Conservation (phyloP, 2,888 invertebrate genomes). For the Vandiemenella viatica region DNA sequence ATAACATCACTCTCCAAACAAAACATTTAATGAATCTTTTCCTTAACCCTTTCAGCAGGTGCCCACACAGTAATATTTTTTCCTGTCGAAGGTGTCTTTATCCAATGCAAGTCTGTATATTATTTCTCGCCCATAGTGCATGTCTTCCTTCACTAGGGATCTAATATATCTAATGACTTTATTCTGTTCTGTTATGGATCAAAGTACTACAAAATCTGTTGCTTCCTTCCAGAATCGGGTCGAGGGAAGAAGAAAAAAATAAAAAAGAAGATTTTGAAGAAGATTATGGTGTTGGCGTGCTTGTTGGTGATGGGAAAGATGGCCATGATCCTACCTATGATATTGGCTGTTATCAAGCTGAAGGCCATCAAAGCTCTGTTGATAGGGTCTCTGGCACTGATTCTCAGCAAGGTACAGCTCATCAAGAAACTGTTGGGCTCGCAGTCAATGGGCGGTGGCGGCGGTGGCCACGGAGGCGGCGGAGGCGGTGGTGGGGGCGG, state of each 20-base stretch:
- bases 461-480: conserved; percentile 18
- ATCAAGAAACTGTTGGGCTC: conserved; percentile 18
- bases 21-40: no score
- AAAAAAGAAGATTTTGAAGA: conserved; percentile 44
- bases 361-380: conserved; percentile 23
- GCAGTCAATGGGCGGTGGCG: conserved; percentile 17
- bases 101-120: no score
- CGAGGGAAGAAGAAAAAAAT: conserved; percentile 45
- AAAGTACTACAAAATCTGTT: no score
- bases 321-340: conserved; percentile 45
- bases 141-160: no score
- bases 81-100: no score
- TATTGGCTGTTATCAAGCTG: conserved; percentile 42
- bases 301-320: conserved; percentile 43
- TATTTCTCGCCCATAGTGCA: no score
- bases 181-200: no score
- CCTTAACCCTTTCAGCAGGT: no score
- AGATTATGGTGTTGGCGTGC: conserved; percentile 44
- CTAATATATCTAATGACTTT: no score
- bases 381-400: conserved; percentile 20
- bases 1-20: no score
- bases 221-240: conserved; percentile 13
- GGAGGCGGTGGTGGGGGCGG: conserved; percentile 14
- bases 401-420: conserved; percentile 20
- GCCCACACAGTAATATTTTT: no score